Conservation (phyloP, 2,797 vertebrate genomes). For the Pipistrellus nathusii region DNA sequence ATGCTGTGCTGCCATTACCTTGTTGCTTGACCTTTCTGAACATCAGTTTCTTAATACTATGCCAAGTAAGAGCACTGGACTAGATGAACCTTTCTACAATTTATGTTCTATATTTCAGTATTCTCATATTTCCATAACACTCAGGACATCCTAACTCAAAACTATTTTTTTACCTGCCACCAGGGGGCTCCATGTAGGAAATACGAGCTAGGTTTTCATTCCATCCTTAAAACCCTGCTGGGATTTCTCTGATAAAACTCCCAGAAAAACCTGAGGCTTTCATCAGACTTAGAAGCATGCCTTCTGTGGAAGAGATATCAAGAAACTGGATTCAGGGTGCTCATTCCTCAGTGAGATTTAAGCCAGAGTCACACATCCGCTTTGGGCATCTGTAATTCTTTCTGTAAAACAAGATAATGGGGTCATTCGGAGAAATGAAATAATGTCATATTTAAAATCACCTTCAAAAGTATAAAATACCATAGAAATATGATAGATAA, state of each 20-base stretch:
- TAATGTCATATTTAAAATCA: neutral
- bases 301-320: neutral
- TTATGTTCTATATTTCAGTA: neutral
- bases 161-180: constrained; percentile 33
- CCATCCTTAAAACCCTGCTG: neutral
- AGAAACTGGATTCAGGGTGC: neutral
- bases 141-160: neutral
- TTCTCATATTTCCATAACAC: neutral
- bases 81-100: neutral
- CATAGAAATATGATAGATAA: neutral
- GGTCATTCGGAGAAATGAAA: neutral
- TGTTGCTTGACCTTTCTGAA: neutral
- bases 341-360: neutral
- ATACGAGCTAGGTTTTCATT: neutral
- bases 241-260: constrained; percentile 5
- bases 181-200: constrained; percentile 44
- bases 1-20: neutral
- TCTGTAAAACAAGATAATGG: neutral
- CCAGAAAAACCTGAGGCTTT: neutral
- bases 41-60: neutral
- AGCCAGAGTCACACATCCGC: neutral
- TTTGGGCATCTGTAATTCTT: neutral
- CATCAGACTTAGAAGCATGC: neutral
- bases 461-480: constrained; percentile 21
- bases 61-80: neutral